phyloP scores from a whole-genome alignment of 2,888 invertebrate species.

The Oscheius sp. region DNA sequence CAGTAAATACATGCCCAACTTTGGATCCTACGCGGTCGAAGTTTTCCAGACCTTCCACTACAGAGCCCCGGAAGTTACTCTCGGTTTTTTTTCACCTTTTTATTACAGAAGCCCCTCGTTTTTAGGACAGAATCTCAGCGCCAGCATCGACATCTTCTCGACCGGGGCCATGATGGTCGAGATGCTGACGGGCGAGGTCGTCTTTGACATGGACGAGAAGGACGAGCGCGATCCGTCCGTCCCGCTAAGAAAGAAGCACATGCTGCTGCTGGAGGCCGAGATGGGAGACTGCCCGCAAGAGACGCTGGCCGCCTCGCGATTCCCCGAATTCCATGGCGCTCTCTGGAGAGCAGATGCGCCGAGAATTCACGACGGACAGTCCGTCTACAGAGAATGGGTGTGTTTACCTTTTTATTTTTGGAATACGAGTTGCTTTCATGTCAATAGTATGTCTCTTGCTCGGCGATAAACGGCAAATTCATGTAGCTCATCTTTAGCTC shows the following conservation, averaged over 20 bases:
- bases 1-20: background rate
- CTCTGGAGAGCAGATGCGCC: too few species aligned
- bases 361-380: too few species aligned
- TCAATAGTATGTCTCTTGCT: too few species aligned
- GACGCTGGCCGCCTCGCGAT: background rate
- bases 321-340: too few species aligned
- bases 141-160: slow-evolving; percentile 9
- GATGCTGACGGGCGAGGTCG: background rate
- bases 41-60: slow-evolving; percentile 18
- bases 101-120: background rate
- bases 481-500: too few species aligned
- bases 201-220: slow-evolving; percentile 8
- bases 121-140: background rate
- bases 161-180: slow-evolving; percentile 6
- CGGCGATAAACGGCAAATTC: too few species aligned
- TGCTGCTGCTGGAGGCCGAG: background rate
- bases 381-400: too few species aligned
- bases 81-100: background rate
- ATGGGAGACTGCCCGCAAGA: background rate
- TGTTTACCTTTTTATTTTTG: too few species aligned
- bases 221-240: background rate
- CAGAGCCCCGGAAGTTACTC: slow-evolving; percentile 16
- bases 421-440: too few species aligned
- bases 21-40: background rate
- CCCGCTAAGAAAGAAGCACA: background rate